Evolutionary conservation across 2,888 invertebrate species (phyloP).

Genomic region (Amitus sp.): DNA sequence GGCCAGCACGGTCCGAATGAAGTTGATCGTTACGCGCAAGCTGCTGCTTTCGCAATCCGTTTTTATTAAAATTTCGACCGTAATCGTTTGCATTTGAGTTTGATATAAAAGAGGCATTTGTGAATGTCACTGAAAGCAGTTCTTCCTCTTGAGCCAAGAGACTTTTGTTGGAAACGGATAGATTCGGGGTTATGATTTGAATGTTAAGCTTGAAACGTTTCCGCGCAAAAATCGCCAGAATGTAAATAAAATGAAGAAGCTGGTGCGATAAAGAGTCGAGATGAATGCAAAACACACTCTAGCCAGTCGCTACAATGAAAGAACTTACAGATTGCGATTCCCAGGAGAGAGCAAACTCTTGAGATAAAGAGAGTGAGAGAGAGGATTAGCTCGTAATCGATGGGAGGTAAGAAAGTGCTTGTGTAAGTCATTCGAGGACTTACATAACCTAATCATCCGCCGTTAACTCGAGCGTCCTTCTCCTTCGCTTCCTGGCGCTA

Average conservation of each 20-base stretch:
- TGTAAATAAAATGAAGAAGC: not conserved
- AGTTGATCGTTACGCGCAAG: constrained; percentile 12
- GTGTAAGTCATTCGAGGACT: constrained; percentile 9
- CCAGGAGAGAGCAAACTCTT: not conserved
- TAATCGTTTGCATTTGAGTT: constrained; percentile 9
- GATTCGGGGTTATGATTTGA: no score
- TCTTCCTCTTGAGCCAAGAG: constrained; percentile 2
- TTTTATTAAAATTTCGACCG: constrained; percentile 10
- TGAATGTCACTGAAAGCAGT: constrained; percentile 11
- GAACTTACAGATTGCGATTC: not conserved
- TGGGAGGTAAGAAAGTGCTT: constrained; percentile 8
- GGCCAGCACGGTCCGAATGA: constrained; percentile 1
- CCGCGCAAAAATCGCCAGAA: no score
- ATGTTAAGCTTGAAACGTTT: no score
- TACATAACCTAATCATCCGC: constrained; percentile 11
- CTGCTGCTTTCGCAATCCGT: constrained; percentile 11
- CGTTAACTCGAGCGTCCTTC: constrained; percentile 7
- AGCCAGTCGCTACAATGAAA: not conserved
- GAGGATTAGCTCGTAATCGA: constrained; percentile 10
- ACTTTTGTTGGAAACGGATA: not conserved
- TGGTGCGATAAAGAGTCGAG: not conserved
- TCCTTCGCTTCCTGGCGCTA: not conserved
- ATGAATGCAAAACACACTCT: not conserved
- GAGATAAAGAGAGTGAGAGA: constrained; percentile 7
- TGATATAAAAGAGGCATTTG: constrained; percentile 10